These are phyloP conservation scores for Junonia oenone DNA, from an alignment of 2,888 invertebrate species.

Conservation along the genomic window DNA sequence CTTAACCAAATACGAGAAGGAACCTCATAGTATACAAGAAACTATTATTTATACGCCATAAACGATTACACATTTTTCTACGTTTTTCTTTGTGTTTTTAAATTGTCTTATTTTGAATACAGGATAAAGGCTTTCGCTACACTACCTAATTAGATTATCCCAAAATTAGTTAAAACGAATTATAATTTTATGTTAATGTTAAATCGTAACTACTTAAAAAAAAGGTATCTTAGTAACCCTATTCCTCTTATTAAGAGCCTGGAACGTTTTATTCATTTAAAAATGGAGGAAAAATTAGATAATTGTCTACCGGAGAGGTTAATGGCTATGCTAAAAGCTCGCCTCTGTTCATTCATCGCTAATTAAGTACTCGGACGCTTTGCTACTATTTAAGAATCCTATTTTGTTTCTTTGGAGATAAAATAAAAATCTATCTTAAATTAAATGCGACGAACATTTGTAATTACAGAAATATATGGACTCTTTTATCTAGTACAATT, in stretches of 20 bases:
- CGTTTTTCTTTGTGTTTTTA: too few species aligned
- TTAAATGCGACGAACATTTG: background rate
- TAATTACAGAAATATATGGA: too few species aligned
- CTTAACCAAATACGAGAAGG: too few species aligned
- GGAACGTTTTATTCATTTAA: background rate
- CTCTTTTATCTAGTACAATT: too few species aligned
- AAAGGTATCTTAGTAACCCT: background rate
- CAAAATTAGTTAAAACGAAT: too few species aligned
- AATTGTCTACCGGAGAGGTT: constrained; percentile 13
- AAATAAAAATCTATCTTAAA: background rate
- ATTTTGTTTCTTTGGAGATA: constrained; percentile 2
- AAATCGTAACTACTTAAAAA: background rate
- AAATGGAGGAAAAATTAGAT: constrained; percentile 2
- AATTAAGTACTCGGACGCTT: constrained; percentile 10
- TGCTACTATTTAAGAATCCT: constrained; percentile 4
- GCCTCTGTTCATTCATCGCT: constrained; percentile 16
- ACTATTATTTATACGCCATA: too few species aligned
- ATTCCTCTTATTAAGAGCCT: background rate
- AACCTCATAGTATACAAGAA: too few species aligned
- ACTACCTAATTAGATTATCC: too few species aligned
- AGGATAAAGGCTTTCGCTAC: too few species aligned
- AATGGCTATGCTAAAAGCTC: constrained; percentile 21
- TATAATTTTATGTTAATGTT: too few species aligned
- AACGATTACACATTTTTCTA: too few species aligned
- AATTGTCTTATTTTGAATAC: too few species aligned